These are phyloP conservation scores for Tuberolachnus salignus DNA, from an alignment of 2,888 invertebrate species.

Conservation along the genomic window DNA sequence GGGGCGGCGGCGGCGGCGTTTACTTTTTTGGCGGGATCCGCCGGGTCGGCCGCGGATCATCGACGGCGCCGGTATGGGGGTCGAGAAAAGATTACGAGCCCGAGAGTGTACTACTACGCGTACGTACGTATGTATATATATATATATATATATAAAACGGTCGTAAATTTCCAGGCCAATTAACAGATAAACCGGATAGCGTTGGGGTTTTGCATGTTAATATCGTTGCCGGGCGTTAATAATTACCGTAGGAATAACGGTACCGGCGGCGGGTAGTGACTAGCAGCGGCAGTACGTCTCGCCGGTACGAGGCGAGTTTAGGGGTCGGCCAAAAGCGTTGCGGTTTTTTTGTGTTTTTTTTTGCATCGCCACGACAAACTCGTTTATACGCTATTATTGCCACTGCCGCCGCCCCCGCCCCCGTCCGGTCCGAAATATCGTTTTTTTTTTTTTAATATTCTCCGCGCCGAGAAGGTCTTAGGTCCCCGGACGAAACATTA, in stretches of 20 bases:
- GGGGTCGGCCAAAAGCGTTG: slow-evolving; percentile 4
- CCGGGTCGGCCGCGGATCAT: too few relatives aligned
- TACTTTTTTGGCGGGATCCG: too few relatives aligned
- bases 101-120: not conserved
- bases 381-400: slow-evolving; percentile 19
- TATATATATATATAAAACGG: not conserved
- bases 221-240: slow-evolving; percentile 53
- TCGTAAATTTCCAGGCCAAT: slow-evolving; percentile 56
- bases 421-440: not conserved
- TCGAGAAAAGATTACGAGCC: slow-evolving; percentile 40
- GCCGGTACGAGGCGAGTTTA: not conserved
- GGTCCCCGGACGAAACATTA: not conserved
- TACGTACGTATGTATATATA: too few relatives aligned
- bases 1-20: too few relatives aligned
- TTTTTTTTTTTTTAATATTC: slow-evolving; percentile 32
- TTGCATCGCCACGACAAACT: too few relatives aligned
- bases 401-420: not conserved
- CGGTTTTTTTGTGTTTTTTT: not conserved
- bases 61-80: too few relatives aligned
- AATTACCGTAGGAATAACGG: slow-evolving; percentile 33
- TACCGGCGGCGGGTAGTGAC: not conserved
- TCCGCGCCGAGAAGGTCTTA: not conserved
- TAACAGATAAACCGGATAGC: slow-evolving; percentile 54
- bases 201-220: slow-evolving; percentile 54
- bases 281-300: not conserved